A percentile compares a stretch with the other conserved stretches of the same genome.
These are phyloP conservation scores for Petrocephalus microphthalmus DNA, from an alignment of 2,113 vertebrate genomes.

Conservation along the genomic window DNA sequence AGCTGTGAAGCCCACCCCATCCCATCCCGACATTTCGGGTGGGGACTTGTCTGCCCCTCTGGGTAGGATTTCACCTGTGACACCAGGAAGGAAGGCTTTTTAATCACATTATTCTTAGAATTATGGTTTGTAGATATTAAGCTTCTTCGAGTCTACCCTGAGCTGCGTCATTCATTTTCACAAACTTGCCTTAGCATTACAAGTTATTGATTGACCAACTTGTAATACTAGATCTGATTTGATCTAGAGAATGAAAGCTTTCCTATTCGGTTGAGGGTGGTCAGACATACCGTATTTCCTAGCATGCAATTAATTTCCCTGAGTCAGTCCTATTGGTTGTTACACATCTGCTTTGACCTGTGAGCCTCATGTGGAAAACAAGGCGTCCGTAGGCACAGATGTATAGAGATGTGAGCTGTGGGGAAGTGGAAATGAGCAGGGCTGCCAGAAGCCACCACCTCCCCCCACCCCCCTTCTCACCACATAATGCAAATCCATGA, in stretches of 20 bases:
- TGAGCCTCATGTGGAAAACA: not conserved
- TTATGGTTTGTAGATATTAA: not conserved
- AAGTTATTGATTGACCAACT: not conserved
- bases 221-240: not conserved
- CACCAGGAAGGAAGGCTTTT: not conserved
- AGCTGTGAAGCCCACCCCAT: not conserved
- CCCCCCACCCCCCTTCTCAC: slow-evolving; percentile 39
- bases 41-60: not conserved
- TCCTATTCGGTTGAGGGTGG: not conserved
- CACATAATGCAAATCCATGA: slow-evolving; percentile 75
- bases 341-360: not conserved
- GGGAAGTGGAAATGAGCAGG: not conserved
- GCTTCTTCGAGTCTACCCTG: not conserved
- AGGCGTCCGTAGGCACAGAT: no score
- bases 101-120: not conserved
- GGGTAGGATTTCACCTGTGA: not conserved
- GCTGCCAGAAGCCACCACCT: not conserved
- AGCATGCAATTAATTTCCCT: not conserved
- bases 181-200: not conserved
- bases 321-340: not conserved
- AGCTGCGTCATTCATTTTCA: slow-evolving; percentile 29
- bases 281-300: not conserved
- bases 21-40: not conserved
- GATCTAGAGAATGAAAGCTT: not conserved
- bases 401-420: not conserved